Conservation (phyloP, 30 jellyfish, hydroid and myxozoan genomes). For the Cassiopea andromeda region DNA sequence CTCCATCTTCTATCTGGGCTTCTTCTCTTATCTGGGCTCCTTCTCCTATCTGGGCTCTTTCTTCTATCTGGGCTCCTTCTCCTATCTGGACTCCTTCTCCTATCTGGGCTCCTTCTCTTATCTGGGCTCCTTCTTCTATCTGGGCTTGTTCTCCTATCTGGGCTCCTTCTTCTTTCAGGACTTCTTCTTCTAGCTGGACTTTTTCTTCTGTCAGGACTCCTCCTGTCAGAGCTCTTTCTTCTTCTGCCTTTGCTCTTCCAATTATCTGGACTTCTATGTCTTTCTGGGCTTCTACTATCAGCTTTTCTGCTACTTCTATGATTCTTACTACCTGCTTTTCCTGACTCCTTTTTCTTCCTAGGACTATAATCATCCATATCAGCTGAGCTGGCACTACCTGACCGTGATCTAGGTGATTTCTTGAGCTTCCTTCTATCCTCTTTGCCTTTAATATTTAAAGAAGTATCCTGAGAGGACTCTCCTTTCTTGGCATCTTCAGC, state of each 20-base stretch:
- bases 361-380: constrained; percentile 26
- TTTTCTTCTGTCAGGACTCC: constrained; percentile 49
- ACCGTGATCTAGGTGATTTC: constrained; percentile 18
- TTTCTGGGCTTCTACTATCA: background rate
- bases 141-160: constrained; percentile 72
- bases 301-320: background rate
- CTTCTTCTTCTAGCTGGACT: constrained; percentile 56
- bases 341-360: background rate
- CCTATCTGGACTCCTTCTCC: constrained; percentile 56
- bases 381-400: constrained; percentile 27
- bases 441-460: background rate
- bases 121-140: constrained; percentile 44
- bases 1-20: constrained; percentile 48
- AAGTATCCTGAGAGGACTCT: background rate
- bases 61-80: constrained; percentile 49
- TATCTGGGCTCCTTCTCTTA: constrained; percentile 58
- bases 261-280: constrained; percentile 48
- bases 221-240: constrained; percentile 42
- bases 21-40: constrained; percentile 51
- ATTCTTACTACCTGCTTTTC: background rate
- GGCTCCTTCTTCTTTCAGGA: constrained; percentile 39
- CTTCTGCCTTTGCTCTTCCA: constrained; percentile 7
- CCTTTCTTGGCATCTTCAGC: background rate
- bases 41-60: constrained; percentile 33
- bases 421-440: background rate